phyloP scores from a whole-genome alignment of 2,888 invertebrate genomes.

The Melipona beecheii region DNA sequence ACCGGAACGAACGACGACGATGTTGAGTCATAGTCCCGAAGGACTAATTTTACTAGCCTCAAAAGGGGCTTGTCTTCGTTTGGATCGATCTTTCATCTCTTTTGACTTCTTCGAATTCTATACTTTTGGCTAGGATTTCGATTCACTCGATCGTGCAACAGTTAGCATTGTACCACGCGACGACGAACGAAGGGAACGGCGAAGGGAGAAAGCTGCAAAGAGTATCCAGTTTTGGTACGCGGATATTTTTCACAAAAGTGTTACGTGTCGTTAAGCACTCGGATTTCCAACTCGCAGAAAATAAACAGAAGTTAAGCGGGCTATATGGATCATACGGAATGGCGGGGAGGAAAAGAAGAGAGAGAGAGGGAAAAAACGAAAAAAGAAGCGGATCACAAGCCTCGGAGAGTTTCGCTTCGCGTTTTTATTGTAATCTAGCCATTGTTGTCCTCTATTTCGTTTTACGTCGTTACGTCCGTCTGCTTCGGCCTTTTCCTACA shows the following conservation, averaged over 20 bases:
- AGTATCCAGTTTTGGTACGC: not conserved
- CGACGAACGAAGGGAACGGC: not conserved
- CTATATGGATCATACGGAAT: conserved; percentile 30
- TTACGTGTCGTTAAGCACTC: conserved; percentile 13
- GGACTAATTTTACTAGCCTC: not conserved
- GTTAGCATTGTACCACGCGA: not conserved
- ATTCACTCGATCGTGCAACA: not conserved
- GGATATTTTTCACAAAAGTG: not conserved
- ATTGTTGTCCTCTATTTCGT: conserved; percentile 38
- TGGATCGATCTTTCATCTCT: too few relatives aligned
- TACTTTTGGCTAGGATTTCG: not conserved
- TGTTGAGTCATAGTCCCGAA: not conserved
- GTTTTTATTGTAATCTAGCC: conserved; percentile 49
- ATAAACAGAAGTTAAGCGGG: conserved; percentile 35
- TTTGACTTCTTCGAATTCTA: too few relatives aligned
- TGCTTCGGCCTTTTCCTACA: conserved; percentile 11
- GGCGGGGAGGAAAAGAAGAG: not conserved
- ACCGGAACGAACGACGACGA: not conserved
- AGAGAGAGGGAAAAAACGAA: not conserved
- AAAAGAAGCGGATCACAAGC: not conserved
- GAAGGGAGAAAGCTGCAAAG: not conserved
- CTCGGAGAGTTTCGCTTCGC: conserved; percentile 33
- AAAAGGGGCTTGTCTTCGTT: not conserved
- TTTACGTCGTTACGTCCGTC: conserved; percentile 43
- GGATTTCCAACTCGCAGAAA: conserved; percentile 41